A percentile compares a stretch with the other conserved stretches of the same genome.
Evolutionary conservation across 2,113 vertebrate genomes (phyloP).

Genomic region (Solea senegalensis): DNA sequence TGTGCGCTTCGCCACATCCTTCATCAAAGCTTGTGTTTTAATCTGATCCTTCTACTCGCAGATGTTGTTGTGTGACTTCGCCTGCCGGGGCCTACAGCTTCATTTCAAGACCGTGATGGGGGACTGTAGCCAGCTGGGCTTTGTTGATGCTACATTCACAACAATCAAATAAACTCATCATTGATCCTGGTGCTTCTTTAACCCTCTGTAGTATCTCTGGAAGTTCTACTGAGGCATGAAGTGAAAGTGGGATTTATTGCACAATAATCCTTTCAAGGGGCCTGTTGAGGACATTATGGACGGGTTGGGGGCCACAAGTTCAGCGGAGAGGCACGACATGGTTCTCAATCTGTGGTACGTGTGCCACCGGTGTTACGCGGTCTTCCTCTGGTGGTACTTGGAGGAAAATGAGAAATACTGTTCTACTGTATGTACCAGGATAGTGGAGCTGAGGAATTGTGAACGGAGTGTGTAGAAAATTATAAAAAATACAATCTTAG

Average conservation of each 20-base stretch:
- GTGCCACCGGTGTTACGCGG: too few relatives aligned
- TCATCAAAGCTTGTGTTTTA: slow-evolving; percentile 26
- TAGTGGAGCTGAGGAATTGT: too few relatives aligned
- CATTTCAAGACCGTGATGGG: slow-evolving; percentile 23
- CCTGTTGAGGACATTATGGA: slow-evolving; percentile 27
- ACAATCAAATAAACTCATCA: slow-evolving; percentile 13
- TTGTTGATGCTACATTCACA: slow-evolving; percentile 44
- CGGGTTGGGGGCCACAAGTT: slow-evolving; percentile 2
- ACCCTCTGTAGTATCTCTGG: slow-evolving; percentile 16
- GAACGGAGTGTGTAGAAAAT: too few relatives aligned
- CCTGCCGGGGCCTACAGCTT: slow-evolving; percentile 44
- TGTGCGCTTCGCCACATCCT: background rate
- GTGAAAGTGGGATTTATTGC: slow-evolving; percentile 48
- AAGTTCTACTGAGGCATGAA: slow-evolving; percentile 21
- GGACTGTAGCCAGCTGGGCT: slow-evolving; percentile 42
- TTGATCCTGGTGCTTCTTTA: slow-evolving; percentile 26
- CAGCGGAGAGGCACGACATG: background rate
- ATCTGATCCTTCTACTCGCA: slow-evolving; percentile 51
- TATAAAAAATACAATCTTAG: too few relatives aligned
- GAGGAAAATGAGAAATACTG: too few relatives aligned
- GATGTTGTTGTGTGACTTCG: slow-evolving; percentile 51
- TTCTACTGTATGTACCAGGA: too few relatives aligned
- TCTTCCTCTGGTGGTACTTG: too few relatives aligned
- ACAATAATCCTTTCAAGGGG: slow-evolving; percentile 37
- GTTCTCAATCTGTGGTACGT: background rate